Evolutionary conservation across 2,888 invertebrate species (phyloP), one percentile per base, ranked within the genome.

Genomic region (Ommatoiulus sabulosus): DNA sequence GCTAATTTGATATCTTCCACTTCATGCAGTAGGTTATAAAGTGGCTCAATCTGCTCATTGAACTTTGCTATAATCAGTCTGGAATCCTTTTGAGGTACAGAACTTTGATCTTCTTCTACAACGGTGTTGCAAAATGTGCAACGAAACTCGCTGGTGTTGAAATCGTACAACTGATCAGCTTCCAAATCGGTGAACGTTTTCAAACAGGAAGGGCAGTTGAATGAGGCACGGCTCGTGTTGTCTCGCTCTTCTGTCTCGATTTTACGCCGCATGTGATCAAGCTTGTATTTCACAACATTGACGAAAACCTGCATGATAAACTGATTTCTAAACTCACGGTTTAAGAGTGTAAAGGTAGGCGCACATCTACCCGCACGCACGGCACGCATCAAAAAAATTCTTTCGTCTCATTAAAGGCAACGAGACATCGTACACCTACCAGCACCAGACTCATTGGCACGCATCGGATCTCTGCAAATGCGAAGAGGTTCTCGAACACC

Each of bases 121-220:
- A 96, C 95, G 93, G 96, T 95, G 89, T 95, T 95, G 92, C 98
- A 99, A 92, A 95, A 97, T 88, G 97, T 98, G 93, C 98, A 98
- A 86, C 96, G 95, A 92, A 97, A 97, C 92, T 97, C 97, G 91
- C 95, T 95, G 0, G 96, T 96, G 91, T 94, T 94, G 93, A 95
- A 95, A 92, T 98, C 97, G 92, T 97, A 97, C 88, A 98, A 93
- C 92, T 97, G 97, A 93, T 97, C 97, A 17, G 97, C 97, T 91
- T 99, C 98, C 72, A 98, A 94, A 93, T 99, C 99, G 72, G 98
- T 98, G 92, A 97, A 99, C 0, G 98, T 97, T 93, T 98, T 98
- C 88, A 95, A 94, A 93, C 99, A 99, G 88, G 95, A 94, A 4
- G 96, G 96, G 92, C 99, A 99, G 92, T 97, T 97, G 92, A 99